These are phyloP conservation scores for Thaleichthys pacificus DNA, from an alignment of 2,797 vertebrate genomes.

Conservation along the genomic window DNA sequence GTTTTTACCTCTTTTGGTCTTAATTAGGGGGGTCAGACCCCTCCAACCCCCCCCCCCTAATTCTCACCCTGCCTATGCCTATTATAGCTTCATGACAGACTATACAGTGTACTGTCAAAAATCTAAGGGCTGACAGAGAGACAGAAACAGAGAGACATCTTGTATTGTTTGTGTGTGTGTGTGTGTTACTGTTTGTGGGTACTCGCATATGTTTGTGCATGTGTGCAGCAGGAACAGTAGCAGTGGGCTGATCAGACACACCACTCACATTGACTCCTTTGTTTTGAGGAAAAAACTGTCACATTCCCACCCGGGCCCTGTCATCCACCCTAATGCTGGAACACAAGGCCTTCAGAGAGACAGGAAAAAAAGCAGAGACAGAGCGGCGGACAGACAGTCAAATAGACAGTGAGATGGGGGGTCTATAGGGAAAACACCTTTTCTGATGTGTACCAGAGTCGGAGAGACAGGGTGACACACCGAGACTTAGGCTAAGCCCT, in stretches of 20 bases:
- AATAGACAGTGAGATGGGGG: background rate
- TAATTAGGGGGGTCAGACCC: too few species aligned
- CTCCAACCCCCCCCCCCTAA: too few species aligned
- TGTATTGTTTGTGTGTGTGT: conserved; percentile 3
- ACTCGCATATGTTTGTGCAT: conserved; percentile 15
- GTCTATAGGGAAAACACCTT: background rate
- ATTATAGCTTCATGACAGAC: too few species aligned
- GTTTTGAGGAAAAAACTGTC: conserved; percentile 21
- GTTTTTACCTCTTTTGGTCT: too few species aligned
- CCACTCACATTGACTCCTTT: conserved; percentile 31
- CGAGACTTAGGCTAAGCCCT: background rate
- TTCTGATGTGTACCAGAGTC: too few species aligned
- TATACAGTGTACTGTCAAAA: too few species aligned
- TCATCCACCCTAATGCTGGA: conserved; percentile 27
- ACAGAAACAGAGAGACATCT: background rate
- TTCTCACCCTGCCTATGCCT: too few species aligned
- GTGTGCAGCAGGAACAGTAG: conserved; percentile 18
- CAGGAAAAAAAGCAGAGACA: background rate
- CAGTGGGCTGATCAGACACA: conserved; percentile 26
- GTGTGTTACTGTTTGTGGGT: background rate
- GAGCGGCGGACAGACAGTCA: background rate
- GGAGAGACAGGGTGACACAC: too few species aligned
- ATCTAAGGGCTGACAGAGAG: too few species aligned
- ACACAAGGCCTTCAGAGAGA: background rate
- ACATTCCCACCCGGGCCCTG: conserved; percentile 28